Base-by-base conservation (phyloP, 1,140 invertebrate species). In the Luehdorfia chinensis region DNA sequence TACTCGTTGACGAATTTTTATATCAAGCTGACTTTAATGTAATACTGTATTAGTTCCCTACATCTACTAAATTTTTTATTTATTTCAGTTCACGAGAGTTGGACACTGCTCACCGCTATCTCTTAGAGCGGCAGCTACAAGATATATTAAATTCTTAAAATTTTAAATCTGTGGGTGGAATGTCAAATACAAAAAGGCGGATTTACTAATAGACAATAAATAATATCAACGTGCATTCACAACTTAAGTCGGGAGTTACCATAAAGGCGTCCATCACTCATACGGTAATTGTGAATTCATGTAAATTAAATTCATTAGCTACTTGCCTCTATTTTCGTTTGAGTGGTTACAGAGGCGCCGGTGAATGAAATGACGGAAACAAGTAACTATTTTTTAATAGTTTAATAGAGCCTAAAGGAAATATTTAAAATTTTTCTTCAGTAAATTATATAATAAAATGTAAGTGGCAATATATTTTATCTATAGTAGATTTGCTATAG, bases 281-380 rank as follows among this genome's bases (percentile, higher is more conserved):
- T 69, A 57, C 33, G 21, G 41, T 73, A 65, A 74, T 74, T 57
- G 70, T 62, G 50, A 50, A 59, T 65, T 66, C 49, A 74, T 71
- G 67, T 66, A 71, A 74, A 74, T 74, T 59, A 51, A 56, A 53
- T 59, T 66, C 57, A 68, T 71, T 74, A 70, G 59, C 55, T 57
- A 64, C 63, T 49, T 47, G 50, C 47, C 52, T 59, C 58, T 54
- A 46, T 62, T 59, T 56, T 43, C 7, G 44, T 47, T 55, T 41
- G 47, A 25, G 14, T 46, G 39, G 39, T 39, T 18, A 50, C 41
- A 46, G 48, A 57, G 46, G 47, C 47, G 44, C 23, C 37, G 4
- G 33, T 2, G 19, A 21, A 11, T 19, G 15, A 4, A 11, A 30
- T n/a, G 16, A 18, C 27, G n/a, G 27, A 30, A 11, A 30, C 19